Evolutionary conservation across 2,797 vertebrate species (phyloP).

Genomic region (Enteromius paludinosus): DNA sequence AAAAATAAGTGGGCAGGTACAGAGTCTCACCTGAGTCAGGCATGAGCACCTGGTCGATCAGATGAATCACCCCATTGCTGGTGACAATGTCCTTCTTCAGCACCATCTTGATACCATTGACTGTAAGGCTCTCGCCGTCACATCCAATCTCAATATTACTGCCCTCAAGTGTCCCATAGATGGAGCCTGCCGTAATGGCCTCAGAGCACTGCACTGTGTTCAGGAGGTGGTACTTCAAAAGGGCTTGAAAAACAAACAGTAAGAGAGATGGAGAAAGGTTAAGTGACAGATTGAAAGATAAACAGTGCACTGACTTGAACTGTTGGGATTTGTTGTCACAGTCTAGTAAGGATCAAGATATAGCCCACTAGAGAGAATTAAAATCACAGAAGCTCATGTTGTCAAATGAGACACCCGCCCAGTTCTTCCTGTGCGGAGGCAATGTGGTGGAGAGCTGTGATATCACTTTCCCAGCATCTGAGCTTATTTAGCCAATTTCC

Average conservation of each 20-base stretch:
- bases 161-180: conserved; percentile 90
- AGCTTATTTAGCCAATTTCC: conserved; percentile 34
- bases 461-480: conserved; percentile 51
- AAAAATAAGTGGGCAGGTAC: not conserved
- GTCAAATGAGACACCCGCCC: conserved; percentile 32
- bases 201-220: conserved; percentile 93
- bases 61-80: conserved; percentile 93
- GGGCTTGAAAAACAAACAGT: conserved; percentile 72
- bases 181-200: conserved; percentile 87
- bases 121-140: conserved; percentile 89
- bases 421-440: conserved; percentile 51
- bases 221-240: conserved; percentile 91
- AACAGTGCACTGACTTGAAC: not conserved
- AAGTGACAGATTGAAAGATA: conserved; percentile 14
- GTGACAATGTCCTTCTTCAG: conserved; percentile 93
- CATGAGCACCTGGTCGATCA: conserved; percentile 89
- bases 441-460: conserved; percentile 46
- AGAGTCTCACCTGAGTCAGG: conserved; percentile 88
- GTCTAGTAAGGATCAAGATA: not conserved
- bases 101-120: conserved; percentile 95
- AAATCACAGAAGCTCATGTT: conserved; percentile 16
- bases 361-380: conserved; percentile 22
- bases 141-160: conserved; percentile 90
- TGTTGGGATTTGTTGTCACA: not conserved
- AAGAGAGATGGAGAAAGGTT: conserved; percentile 15